Evolutionary conservation across 2,113 vertebrate species (phyloP).

Genomic region (Orycteropus afer): DNA sequence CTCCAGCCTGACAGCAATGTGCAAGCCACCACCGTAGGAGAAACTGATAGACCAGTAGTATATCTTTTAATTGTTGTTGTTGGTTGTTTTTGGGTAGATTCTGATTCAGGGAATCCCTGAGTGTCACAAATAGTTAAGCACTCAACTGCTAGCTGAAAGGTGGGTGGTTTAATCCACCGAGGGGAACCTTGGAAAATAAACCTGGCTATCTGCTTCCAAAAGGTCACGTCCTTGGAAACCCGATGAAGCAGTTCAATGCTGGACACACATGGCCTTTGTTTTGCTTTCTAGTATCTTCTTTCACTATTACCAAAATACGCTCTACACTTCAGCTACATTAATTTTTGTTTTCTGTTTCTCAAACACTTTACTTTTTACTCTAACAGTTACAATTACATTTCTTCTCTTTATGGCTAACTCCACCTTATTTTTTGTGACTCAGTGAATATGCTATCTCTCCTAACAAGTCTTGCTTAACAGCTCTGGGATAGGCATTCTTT

Average conservation of each 20-base stretch:
- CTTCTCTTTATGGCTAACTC: neutral
- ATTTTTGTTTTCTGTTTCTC: neutral
- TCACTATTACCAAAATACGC: neutral
- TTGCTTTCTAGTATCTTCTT: neutral
- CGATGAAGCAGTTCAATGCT: neutral
- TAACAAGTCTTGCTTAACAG: neutral
- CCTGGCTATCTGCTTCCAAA: neutral
- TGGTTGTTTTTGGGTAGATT: neutral
- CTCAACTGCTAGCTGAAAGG: neutral
- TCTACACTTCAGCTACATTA: neutral
- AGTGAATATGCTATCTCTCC: neutral
- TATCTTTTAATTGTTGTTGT: neutral
- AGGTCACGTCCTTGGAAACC: neutral
- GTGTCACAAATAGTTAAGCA: neutral
- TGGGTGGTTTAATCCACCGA: no score
- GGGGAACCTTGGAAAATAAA: neutral
- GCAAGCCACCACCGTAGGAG: no score
- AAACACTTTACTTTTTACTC: neutral
- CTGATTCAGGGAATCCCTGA: neutral
- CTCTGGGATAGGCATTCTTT: neutral
- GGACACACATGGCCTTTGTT: neutral
- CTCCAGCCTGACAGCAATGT: no score
- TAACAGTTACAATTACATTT: neutral
- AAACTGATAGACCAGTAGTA: no score
- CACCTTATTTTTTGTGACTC: neutral